A percentile compares a stretch with the other conserved stretches of the same genome.
These are phyloP conservation scores for Psammodynastes pulverulentus DNA, from an alignment of 2,113 vertebrate species.

Conservation along the genomic window DNA sequence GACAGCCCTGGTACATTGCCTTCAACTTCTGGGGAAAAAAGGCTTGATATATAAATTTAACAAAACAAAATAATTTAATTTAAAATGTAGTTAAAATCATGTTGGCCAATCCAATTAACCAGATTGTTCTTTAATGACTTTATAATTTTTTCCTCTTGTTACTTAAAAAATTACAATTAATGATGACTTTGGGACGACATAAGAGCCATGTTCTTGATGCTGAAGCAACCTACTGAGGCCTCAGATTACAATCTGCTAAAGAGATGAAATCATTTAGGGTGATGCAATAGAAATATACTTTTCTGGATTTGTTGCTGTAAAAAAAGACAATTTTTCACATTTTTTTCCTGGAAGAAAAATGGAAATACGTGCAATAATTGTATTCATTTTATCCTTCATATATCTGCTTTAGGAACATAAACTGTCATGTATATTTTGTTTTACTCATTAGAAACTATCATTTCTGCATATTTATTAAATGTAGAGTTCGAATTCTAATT, in stretches of 20 bases:
- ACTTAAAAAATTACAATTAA: not conserved
- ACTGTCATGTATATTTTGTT: not conserved
- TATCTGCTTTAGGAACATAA: not conserved
- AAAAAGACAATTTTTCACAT: not conserved
- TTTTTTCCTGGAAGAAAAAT: not conserved
- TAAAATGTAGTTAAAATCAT: not conserved
- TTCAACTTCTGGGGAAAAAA: not conserved
- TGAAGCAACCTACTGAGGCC: not conserved
- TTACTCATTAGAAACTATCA: not conserved
- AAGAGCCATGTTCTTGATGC: not conserved
- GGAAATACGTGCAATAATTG: not conserved
- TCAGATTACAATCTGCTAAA: not conserved
- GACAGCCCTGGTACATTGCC: not conserved
- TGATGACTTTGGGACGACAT: not conserved
- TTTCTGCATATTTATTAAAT: not conserved
- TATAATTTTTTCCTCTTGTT: not conserved
- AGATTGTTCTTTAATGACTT: not conserved
- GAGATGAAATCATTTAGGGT: not conserved
- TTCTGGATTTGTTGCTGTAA: not conserved
- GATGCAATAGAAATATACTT: not conserved
- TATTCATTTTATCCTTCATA: not conserved
- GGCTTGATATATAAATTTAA: not conserved
- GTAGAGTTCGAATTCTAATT: not conserved
- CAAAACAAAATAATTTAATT: not conserved
- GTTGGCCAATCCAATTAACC: not conserved